Evolutionary conservation across 92 coral and sea anemone species (phyloP).

Genomic region (Isaurus tuberculatus): DNA sequence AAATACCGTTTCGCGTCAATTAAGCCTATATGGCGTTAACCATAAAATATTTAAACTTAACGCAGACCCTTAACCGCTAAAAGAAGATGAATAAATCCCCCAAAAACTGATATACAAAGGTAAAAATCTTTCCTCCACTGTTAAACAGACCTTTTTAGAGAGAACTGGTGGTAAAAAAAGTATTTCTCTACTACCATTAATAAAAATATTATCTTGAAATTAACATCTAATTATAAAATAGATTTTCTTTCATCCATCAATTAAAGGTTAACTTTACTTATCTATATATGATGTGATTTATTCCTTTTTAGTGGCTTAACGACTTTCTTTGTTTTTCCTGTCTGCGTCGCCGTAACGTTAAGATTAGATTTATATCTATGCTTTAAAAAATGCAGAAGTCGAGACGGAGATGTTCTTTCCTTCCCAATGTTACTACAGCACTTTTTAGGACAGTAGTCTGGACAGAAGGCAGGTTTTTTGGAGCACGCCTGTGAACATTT

Average conservation of each 20-base stretch:
- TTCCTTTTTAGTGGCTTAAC: neutral
- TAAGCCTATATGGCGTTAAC: too few species aligned
- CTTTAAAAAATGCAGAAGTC: neutral
- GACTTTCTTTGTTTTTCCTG: neutral
- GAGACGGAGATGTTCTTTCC: neutral
- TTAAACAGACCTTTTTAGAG: too few species aligned
- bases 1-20: too few species aligned
- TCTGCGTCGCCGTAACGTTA: neutral
- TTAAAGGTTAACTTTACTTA: neutral
- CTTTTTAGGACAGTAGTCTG: constrained; percentile 67
- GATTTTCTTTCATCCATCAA: neutral
- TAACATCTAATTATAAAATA: neutral
- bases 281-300: neutral
- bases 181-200: too few species aligned
- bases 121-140: too few species aligned
- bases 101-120: too few species aligned
- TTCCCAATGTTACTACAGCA: constrained; percentile 58
- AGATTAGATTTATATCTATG: neutral
- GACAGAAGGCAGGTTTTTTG: constrained; percentile 51
- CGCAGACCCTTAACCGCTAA: too few species aligned
- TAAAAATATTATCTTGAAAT: too few species aligned
- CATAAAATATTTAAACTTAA: too few species aligned
- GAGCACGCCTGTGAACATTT: neutral
- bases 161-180: too few species aligned
- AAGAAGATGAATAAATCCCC: too few species aligned